Base-by-base conservation (phyloP, 2,797 vertebrate species). In the Hippopotamyrus pictus region DNA sequence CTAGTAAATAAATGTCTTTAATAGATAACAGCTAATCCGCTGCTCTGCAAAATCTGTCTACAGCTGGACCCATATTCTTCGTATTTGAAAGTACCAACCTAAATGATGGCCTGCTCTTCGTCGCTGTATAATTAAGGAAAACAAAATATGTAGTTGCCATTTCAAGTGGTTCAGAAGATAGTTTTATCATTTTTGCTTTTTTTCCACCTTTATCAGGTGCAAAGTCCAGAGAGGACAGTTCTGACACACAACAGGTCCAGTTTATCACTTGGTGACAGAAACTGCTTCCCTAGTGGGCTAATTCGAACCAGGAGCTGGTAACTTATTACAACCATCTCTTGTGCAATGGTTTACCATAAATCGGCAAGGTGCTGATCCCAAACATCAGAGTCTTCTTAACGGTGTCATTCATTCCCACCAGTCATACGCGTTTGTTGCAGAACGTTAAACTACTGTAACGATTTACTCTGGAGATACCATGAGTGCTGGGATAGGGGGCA, bases 331-430 rank as follows among this genome's bases (percentile, higher is more conserved):
- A 41, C 9, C 37, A 0, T 17, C 33, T 17, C 1, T 3, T 9
- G 57, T 87, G 44, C 79, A 90, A 88, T 89, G 14, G 22, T 89
- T 91, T 83, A 89, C 17, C 6, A 3, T 44, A 79, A 79, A 44
- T 41, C 17, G 14, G 37, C 17, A 44, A 1, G 25, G 8, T 65
- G 59, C 22, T 11, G 59, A 65, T 65, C 9, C 3, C 22, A 65
- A 65, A 3, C 22, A 0, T 25, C 5, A 11, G 9, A 25, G 22
- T 65, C 59, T 9, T 11, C 59, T 29, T 9, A 25, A 29, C 22
- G 59, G 65, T 5, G 29, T 69, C 29, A 69, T 33, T 69, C 33
- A 14, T 33, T 33, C 59, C 22, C 22, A 29, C 3, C 22, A 29
- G 59, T 65, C 9, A 14, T 33, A 33, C 0, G 19, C 6, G 5